phyloP scores from a whole-genome alignment of 2,113 vertebrate species.

The Elephas maximus region DNA sequence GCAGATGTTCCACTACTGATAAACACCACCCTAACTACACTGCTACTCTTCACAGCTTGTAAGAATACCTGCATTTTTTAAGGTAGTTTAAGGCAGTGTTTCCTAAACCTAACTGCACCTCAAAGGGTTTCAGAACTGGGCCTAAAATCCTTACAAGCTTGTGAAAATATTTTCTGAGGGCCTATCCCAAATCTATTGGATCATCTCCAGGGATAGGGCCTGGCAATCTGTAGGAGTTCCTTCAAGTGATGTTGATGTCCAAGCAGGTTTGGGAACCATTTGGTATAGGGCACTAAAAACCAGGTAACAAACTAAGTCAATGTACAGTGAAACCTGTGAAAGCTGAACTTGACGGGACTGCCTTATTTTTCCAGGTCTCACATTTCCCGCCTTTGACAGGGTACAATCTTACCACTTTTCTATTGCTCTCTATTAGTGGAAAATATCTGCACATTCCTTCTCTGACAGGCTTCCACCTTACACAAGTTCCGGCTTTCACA shows the following conservation, averaged over 20 bases:
- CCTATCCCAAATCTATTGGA: neutral
- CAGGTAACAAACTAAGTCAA: neutral
- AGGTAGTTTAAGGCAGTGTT: neutral
- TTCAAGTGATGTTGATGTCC: neutral
- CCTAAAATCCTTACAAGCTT: constrained; percentile 22
- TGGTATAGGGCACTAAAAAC: neutral
- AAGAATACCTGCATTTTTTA: neutral
- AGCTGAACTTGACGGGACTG: too few species aligned
- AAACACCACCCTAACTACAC: neutral
- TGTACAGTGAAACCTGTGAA: too few species aligned
- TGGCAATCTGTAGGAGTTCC: neutral
- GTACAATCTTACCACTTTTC: too few species aligned
- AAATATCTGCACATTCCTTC: too few species aligned
- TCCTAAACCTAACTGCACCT: constrained; percentile 21
- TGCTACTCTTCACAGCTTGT: neutral
- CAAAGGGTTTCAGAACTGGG: constrained; percentile 26
- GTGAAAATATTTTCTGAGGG: neutral
- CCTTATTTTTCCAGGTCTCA: too few species aligned
- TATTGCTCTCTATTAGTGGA: too few species aligned
- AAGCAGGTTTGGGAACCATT: neutral
- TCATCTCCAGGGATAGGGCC: neutral
- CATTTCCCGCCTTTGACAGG: too few species aligned
- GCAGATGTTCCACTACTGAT: neutral
- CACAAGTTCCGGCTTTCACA: too few species aligned
- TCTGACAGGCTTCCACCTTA: too few species aligned